These are phyloP conservation scores for Scylla paramamosain DNA, from an alignment of 1,140 invertebrate genomes.

Conservation along the genomic window DNA sequence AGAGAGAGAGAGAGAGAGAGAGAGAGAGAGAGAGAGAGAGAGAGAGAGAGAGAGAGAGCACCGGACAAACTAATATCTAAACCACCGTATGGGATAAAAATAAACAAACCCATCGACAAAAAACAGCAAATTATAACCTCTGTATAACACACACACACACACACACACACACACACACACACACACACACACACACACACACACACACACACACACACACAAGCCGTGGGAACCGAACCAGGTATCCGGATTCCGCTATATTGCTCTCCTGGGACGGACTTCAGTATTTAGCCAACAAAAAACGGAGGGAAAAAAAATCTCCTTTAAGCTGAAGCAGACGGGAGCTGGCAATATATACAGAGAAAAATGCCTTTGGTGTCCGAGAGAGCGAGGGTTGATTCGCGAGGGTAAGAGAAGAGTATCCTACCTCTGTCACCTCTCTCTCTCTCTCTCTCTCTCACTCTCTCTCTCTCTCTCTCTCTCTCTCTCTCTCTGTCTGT, in stretches of 20 bases:
- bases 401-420: not conserved
- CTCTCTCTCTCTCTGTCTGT: not conserved
- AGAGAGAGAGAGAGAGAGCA: too few relatives aligned
- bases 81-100: too few relatives aligned
- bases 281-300: not conserved
- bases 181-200: too few relatives aligned
- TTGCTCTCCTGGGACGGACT: not conserved
- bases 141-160: too few relatives aligned
- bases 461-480: not conserved
- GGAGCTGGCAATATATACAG: not conserved
- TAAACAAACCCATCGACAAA: too few relatives aligned
- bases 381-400: constrained; percentile 8
- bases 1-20: too few relatives aligned
- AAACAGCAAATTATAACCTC: too few relatives aligned
- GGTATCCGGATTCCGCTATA: not conserved
- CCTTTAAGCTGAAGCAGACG: not conserved
- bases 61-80: too few relatives aligned
- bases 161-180: too few relatives aligned
- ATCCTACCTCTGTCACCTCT: not conserved
- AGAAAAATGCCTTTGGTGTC: constrained; percentile 10
- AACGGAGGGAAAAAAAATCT: not conserved
- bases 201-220: too few relatives aligned
- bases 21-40: too few relatives aligned
- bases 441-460: not conserved
- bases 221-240: too few relatives aligned